Evolutionary conservation across 2,797 vertebrate genomes (phyloP), one percentile per base, ranked within the genome.

Genomic region (Darevskia mixta): DNA sequence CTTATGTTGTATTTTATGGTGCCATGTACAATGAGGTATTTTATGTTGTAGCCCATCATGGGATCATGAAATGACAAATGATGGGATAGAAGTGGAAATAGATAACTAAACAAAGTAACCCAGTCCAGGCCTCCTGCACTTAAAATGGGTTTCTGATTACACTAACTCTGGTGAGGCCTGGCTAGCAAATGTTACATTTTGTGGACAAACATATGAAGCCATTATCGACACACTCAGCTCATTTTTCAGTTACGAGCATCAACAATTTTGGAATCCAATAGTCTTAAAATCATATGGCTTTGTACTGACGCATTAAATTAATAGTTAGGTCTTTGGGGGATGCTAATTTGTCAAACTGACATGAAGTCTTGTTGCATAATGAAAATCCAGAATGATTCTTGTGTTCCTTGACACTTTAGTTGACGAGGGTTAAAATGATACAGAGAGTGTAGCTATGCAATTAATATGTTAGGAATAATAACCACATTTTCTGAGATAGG

Each of bases 351-450:
- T 3, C 85, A 85, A 18, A 66, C 0, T 79, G 41, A 27, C 79
- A 64, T 10, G 67, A 81, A 32, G 27, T 29, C 38, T 41, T 25
- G 76, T 69, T 5, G 38, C 7, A 29, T 11, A 45, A 32, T 64
- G 84, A 87, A 71, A 38, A 86, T 43, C 76, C 41, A 41, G 32
- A 27, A 67, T 20, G 82, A 32, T 20, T 25, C 79, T 20, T 43
- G 32, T 29, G 2, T 87, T 85, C 85, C 66, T 64, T 10, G 17
- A 9, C 61, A 17, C 35, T 10, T 58, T 13, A 49, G 69, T 73
- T 82, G 66, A 76, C 69, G 25, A n/a, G 49, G 64, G 27, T 49
- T 38, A 82, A 79, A 0, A 0, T 13, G 76, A 0, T 17, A 0
- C 0, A 55, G 29, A 71, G 66, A 0, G 66, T 86, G 88, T 49